Evolutionary conservation across 2,113 vertebrate genomes (phyloP).

Genomic region (Taurulus bubalis): DNA sequence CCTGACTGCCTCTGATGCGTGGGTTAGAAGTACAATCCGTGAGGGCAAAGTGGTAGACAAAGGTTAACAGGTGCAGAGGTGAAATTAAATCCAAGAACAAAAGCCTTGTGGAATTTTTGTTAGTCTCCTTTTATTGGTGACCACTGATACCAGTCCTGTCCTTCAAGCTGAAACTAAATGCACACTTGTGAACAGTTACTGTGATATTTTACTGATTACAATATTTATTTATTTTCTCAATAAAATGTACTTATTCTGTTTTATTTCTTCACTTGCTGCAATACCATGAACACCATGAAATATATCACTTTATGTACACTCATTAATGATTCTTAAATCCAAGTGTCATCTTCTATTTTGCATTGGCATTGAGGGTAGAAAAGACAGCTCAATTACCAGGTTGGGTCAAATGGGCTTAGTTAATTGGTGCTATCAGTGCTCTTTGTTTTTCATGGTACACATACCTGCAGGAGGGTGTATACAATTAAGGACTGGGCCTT

Average conservation of each 20-base stretch:
- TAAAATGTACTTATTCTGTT: neutral
- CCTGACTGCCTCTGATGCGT: conserved; percentile 11
- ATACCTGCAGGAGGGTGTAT: neutral
- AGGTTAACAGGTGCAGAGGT: conserved; percentile 63
- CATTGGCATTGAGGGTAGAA: neutral
- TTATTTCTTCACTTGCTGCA: neutral
- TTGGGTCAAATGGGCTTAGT: neutral
- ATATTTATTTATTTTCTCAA: neutral
- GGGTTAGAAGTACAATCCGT: conserved; percentile 11
- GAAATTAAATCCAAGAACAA: conserved; percentile 50
- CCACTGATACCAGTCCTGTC: neutral
- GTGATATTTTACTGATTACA: neutral
- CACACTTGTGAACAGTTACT: neutral
- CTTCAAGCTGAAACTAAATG: neutral
- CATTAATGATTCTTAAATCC: neutral
- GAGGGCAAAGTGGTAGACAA: conserved; percentile 29
- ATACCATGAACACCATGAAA: neutral
- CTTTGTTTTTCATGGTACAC: neutral
- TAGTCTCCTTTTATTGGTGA: neutral
- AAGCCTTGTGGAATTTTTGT: conserved; percentile 12
- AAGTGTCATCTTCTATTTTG: neutral
- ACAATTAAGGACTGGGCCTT: neutral
- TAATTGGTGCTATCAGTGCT: neutral
- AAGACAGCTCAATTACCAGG: neutral
- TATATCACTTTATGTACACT: neutral